Conservation (phyloP, 1,140 invertebrate genomes). For the Meloidogyne floridensis region DNA sequence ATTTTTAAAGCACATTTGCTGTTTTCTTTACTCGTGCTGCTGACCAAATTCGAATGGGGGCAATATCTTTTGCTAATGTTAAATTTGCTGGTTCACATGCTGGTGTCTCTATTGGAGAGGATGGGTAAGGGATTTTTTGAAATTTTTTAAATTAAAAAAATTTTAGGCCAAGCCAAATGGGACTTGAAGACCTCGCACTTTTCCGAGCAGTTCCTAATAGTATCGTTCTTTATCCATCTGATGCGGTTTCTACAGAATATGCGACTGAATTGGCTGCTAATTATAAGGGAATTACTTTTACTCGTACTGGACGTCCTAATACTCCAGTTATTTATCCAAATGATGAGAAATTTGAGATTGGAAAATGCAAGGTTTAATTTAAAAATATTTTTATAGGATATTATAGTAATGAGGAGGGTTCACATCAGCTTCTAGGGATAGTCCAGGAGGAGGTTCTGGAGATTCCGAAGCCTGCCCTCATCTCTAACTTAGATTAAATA, state of each 20-base stretch:
- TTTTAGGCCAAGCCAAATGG: constrained; percentile 99
- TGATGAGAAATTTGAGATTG: constrained; percentile 79
- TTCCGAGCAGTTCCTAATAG: constrained; percentile 87
- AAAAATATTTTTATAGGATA: too few species aligned
- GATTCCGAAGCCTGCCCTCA: too few species aligned
- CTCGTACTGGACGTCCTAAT: constrained; percentile 88
- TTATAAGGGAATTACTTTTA: constrained; percentile 90
- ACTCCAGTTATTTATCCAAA: constrained; percentile 85
- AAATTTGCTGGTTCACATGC: constrained; percentile 93
- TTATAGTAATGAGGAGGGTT: too few species aligned
- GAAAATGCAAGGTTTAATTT: constrained; percentile 70
- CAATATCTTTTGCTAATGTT: constrained; percentile 94
- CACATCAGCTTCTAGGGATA: too few species aligned
- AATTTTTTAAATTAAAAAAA: constrained; percentile 9
- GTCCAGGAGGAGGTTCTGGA: too few species aligned
- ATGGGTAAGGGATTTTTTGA: constrained; percentile 24
- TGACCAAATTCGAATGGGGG: constrained; percentile 97
- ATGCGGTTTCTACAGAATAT: constrained; percentile 89
- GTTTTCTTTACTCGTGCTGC: constrained; percentile 94
- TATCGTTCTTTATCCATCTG: constrained; percentile 93
- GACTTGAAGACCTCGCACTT: constrained; percentile 92
- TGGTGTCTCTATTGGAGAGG: constrained; percentile 80
- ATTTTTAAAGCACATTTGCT: constrained; percentile 80
- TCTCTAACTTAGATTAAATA: too few species aligned
- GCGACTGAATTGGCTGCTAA: constrained; percentile 94